Evolutionary conservation across 2,797 vertebrate species (phyloP).

Genomic region (Macropus fuliginosus): DNA sequence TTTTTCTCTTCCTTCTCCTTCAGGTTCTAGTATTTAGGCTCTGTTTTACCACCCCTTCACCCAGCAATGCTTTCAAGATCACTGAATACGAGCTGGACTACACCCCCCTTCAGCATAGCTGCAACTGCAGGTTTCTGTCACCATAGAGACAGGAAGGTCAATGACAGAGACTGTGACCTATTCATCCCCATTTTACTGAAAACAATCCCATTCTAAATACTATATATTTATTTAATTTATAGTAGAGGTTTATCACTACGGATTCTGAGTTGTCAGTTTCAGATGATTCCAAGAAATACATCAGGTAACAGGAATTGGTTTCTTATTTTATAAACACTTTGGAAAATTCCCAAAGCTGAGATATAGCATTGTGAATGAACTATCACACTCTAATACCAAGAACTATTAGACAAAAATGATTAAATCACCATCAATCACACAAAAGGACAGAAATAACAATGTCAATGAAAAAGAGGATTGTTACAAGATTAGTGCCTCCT

Average conservation of each 20-base stretch:
- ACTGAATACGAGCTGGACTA: not conserved
- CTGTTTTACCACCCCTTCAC: not conserved
- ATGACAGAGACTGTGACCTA: not conserved
- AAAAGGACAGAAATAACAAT: constrained; percentile 76
- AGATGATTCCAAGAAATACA: not conserved
- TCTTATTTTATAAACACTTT: constrained; percentile 35
- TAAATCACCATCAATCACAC: constrained; percentile 69
- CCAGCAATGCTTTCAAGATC: not conserved
- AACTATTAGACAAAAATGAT: constrained; percentile 61
- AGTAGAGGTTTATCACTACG: not conserved
- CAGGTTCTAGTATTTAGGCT: not conserved
- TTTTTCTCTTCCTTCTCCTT: not conserved
- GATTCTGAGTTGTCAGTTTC: not conserved
- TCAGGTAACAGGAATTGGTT: not conserved
- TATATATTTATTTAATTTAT: not conserved
- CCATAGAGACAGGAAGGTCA: not conserved
- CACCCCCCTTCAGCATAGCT: not conserved
- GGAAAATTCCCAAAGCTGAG: constrained; percentile 15
- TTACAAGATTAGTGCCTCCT: constrained; percentile 84
- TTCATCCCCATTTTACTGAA: not conserved
- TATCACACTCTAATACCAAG: constrained; percentile 12
- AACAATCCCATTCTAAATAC: not conserved
- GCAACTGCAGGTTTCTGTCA: not conserved
- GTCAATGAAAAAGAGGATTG: constrained; percentile 77
- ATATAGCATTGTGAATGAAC: not conserved